Conservation (phyloP, 2,797 vertebrate genomes). For the Crocodylus rhombifer region DNA sequence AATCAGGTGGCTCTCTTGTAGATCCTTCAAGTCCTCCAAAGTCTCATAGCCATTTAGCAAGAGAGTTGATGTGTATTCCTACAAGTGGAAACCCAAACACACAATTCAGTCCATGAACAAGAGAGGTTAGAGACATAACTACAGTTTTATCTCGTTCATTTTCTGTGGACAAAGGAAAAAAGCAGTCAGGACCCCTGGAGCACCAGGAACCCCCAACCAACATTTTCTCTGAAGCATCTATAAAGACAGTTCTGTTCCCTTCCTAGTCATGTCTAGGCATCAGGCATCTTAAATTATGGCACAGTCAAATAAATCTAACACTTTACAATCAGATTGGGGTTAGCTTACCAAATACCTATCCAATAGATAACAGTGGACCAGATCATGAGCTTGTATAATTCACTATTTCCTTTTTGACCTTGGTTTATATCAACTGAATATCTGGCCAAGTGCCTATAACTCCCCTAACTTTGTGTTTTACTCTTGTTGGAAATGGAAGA, state of each 20-base stretch:
- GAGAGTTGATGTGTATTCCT: conserved; percentile 89
- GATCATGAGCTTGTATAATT: not conserved
- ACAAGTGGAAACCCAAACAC: not conserved
- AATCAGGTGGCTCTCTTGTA: conserved; percentile 88
- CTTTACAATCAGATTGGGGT: not conserved
- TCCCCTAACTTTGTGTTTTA: not conserved
- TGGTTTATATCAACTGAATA: not conserved
- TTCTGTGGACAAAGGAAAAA: not conserved
- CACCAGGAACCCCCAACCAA: not conserved
- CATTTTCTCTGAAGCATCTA: not conserved
- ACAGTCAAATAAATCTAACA: not conserved
- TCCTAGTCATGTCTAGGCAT: not conserved
- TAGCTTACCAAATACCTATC: not conserved
- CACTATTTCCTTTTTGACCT: not conserved
- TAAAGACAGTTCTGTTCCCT: not conserved
- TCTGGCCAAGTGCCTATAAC: not conserved
- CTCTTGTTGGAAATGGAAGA: not conserved
- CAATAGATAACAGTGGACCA: not conserved
- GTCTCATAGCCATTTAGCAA: conserved; percentile 91
- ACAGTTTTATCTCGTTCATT: not conserved
- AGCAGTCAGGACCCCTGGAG: too few species aligned
- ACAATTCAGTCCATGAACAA: conserved; percentile 18
- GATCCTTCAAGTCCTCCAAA: conserved; percentile 89
- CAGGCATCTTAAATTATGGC: not conserved
- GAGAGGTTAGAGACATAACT: not conserved